Percentiles rank a stretch among this genome's conserved stretches.
These are phyloP conservation scores for Enteromius radiatus DNA, from an alignment of 2,797 vertebrate species.

Conservation along the genomic window DNA sequence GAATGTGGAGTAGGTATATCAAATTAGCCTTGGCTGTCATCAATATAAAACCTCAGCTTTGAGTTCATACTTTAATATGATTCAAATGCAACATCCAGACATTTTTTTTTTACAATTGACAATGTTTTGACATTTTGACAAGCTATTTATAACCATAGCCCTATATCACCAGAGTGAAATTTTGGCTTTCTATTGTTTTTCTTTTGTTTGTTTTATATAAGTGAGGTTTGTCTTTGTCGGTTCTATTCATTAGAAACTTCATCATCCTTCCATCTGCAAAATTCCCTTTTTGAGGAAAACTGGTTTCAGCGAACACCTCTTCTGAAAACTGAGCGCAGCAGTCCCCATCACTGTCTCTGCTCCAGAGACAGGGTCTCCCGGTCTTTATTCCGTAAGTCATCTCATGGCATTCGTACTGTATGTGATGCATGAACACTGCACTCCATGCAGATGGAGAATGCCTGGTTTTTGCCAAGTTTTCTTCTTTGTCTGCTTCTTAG, in stretches of 20 bases:
- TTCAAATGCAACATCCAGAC: not conserved
- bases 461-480: not conserved
- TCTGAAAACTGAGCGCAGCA: slow-evolving; percentile 58
- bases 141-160: not conserved
- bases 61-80: not conserved
- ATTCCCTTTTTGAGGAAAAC: slow-evolving; percentile 73
- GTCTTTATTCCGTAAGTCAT: slow-evolving; percentile 67
- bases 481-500: not conserved
- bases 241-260: slow-evolving; percentile 69
- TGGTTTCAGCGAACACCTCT: slow-evolving; percentile 78
- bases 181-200: not conserved
- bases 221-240: slow-evolving; percentile 9
- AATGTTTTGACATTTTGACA: slow-evolving; percentile 13
- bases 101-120: slow-evolving; percentile 5
- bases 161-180: not conserved
- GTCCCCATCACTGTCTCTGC: slow-evolving; percentile 51
- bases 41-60: not conserved
- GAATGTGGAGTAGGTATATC: not conserved
- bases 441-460: not conserved
- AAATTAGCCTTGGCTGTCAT: slow-evolving; percentile 20
- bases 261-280: slow-evolving; percentile 75
- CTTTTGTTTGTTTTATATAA: not conserved
- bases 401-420: not conserved
- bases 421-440: not conserved
- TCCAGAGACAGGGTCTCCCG: slow-evolving; percentile 31